Conservation (phyloP, 92 coral and sea anemone species). For the Isaurus tuberculatus region DNA sequence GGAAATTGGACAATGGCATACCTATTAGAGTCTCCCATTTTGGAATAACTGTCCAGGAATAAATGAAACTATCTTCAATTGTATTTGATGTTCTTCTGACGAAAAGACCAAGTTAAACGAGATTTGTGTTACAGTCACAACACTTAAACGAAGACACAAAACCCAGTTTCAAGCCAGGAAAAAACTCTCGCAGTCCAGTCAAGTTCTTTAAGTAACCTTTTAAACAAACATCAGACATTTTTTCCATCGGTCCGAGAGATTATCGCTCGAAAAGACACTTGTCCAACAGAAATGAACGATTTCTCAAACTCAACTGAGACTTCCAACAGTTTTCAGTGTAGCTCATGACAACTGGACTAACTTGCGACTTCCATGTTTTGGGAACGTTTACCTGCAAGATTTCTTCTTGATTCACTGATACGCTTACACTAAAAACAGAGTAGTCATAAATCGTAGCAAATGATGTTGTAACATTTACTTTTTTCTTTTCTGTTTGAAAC, state of each 20-base stretch:
- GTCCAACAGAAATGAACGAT: background rate
- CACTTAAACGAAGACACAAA: background rate
- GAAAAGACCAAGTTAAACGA: too few relatives aligned
- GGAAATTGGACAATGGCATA: background rate
- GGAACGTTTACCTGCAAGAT: background rate
- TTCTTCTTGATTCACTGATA: background rate
- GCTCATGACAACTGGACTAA: conserved; percentile 19
- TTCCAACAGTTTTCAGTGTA: background rate
- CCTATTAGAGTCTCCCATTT: conserved; percentile 14
- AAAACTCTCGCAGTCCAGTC: background rate
- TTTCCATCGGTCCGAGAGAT: background rate
- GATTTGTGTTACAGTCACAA: background rate
- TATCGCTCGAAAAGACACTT: background rate
- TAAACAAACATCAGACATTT: background rate
- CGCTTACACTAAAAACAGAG: background rate
- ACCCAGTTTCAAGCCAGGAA: background rate
- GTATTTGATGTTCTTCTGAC: too few relatives aligned
- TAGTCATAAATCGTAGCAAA: background rate
- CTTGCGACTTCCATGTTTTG: background rate
- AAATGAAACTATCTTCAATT: too few relatives aligned
- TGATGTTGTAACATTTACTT: background rate
- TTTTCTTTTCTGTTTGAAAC: background rate
- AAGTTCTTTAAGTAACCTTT: background rate
- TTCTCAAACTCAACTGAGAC: background rate
- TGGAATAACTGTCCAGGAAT: too few relatives aligned